Percentiles rank a stretch among this genome's conserved stretches.
These are phyloP conservation scores for Tragelaphus scriptus DNA, from an alignment of 2,113 vertebrate genomes.

Conservation along the genomic window DNA sequence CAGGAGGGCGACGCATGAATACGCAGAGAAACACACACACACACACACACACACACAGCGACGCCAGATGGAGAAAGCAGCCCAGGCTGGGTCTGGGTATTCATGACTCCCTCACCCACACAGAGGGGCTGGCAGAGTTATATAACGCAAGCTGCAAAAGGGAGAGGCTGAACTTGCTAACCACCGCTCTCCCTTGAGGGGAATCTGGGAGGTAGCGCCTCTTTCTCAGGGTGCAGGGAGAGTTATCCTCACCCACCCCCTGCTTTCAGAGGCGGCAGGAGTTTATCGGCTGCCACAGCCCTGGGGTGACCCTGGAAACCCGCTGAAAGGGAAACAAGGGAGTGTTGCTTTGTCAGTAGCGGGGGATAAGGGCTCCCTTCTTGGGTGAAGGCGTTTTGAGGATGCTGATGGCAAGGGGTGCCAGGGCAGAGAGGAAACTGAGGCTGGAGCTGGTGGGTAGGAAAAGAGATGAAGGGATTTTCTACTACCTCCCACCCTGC, in stretches of 20 bases:
- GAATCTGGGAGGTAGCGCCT: not conserved
- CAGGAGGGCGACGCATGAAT: not conserved
- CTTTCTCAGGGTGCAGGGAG: not conserved
- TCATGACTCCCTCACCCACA: constrained; percentile 41
- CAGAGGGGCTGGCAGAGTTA: constrained; percentile 15
- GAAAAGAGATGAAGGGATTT: not conserved
- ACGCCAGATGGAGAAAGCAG: constrained; percentile 55
- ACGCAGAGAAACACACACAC: constrained; percentile 40
- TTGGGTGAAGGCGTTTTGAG: not conserved
- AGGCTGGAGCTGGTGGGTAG: not conserved
- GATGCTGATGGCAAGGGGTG: not conserved
- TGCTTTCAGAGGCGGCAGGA: not conserved
- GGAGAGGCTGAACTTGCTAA: not conserved
- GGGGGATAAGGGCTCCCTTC: not conserved
- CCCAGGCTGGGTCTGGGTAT: not conserved
- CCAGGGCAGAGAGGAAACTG: not conserved
- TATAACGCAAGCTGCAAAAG: not conserved
- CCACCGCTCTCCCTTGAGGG: not conserved
- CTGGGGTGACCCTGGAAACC: not conserved
- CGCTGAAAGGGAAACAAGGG: not conserved
- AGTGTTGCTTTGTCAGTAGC: not conserved
- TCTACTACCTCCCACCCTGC: not conserved
- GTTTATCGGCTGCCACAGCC: not conserved
- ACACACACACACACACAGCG: not conserved
- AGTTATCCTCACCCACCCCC: not conserved